Evolutionary conservation across 2,113 vertebrate species (phyloP).

Genomic region (Podilymbus podiceps): DNA sequence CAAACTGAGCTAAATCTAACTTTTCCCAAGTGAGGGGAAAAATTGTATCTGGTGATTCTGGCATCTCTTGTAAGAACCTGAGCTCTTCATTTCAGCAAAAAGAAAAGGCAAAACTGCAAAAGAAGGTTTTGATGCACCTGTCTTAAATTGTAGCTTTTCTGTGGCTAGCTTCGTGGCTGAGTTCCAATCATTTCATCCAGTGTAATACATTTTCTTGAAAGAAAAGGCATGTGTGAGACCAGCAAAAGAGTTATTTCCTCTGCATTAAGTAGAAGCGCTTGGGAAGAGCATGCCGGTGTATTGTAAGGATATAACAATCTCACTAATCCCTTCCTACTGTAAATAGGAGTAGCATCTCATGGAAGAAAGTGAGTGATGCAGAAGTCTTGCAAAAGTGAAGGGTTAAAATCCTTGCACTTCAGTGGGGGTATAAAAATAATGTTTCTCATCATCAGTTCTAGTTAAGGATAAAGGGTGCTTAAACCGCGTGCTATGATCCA

Average conservation of each 20-base stretch:
- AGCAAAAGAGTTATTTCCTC: neutral
- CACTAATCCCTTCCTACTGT: neutral
- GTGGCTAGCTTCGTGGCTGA: neutral
- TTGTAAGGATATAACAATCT: neutral
- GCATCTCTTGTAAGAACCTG: neutral
- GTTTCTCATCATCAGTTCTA: neutral
- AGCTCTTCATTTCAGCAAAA: neutral
- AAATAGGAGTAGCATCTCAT: neutral
- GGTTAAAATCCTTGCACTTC: constrained; percentile 3
- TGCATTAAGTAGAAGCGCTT: neutral
- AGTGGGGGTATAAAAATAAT: neutral
- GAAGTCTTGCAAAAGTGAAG: constrained; percentile 4
- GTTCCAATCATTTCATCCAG: neutral
- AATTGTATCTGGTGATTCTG: neutral
- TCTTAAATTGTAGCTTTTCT: neutral
- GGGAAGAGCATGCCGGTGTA: neutral
- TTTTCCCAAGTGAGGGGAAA: neutral
- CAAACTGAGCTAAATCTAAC: neutral
- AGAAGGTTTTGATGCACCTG: neutral
- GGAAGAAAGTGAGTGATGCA: neutral
- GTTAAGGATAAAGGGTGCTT: neutral
- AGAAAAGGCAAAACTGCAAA: neutral
- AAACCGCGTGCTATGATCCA: neutral
- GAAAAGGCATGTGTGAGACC: neutral
- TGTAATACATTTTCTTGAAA: neutral